Percentiles rank a stretch among this genome's conserved stretches.
These are phyloP conservation scores for Aselliscus stoliczkanus DNA, from an alignment of 2,797 vertebrate genomes.

Conservation along the genomic window DNA sequence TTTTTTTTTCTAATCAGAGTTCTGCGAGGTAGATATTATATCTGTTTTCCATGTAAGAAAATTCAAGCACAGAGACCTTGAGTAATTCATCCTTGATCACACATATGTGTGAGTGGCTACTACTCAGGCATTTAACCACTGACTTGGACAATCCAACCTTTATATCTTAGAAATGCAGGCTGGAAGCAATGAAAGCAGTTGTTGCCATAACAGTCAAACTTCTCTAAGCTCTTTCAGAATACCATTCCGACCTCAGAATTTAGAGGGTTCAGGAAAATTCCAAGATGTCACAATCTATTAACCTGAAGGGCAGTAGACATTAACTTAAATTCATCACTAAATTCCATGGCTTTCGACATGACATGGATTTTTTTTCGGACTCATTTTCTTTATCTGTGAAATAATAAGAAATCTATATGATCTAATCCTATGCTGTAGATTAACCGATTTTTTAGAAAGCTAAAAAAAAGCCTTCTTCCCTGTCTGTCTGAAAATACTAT, in stretches of 20 bases:
- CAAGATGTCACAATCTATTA: background rate
- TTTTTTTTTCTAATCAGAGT: background rate
- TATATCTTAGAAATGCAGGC: background rate
- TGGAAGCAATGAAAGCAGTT: background rate
- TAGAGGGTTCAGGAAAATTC: slow-evolving; percentile 23
- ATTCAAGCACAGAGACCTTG: background rate
- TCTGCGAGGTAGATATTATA: background rate
- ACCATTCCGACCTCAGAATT: slow-evolving; percentile 28
- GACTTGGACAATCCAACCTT: background rate
- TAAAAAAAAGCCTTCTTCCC: background rate
- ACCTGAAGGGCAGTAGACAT: slow-evolving; percentile 15
- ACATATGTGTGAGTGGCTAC: background rate
- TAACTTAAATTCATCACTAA: background rate
- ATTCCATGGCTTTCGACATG: background rate
- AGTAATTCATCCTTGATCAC: background rate
- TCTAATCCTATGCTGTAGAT: background rate
- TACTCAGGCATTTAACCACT: background rate
- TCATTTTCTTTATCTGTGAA: slow-evolving; percentile 13
- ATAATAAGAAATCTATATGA: background rate
- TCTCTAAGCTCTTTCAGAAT: slow-evolving; percentile 6
- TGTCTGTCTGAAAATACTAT: background rate
- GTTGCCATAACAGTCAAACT: background rate
- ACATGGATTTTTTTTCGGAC: background rate
- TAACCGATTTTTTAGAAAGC: background rate
- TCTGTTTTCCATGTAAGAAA: background rate